Conservation (phyloP, 2,797 vertebrate genomes). For the Rousettus madagascariensis region DNA sequence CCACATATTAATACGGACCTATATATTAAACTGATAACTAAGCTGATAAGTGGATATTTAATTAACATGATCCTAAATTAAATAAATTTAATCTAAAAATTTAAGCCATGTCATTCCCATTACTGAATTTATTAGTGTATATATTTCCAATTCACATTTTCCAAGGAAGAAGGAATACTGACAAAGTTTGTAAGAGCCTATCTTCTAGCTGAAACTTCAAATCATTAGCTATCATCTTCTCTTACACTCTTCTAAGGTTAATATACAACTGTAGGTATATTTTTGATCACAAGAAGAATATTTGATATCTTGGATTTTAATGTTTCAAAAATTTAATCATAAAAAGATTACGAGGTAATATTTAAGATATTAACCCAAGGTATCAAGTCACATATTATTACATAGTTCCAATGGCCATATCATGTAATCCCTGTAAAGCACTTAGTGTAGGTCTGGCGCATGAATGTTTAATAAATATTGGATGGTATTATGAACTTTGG, state of each 20-base stretch:
- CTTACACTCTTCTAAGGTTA: neutral
- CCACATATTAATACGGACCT: slow-evolving; percentile 53
- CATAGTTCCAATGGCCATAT: neutral
- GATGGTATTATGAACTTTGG: neutral
- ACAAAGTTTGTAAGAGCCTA: neutral
- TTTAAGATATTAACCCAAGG: neutral
- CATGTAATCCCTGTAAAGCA: neutral
- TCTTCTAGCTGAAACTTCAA: slow-evolving; percentile 34
- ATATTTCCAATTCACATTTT: slow-evolving; percentile 30
- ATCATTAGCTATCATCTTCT: neutral
- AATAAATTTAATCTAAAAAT: slow-evolving; percentile 54
- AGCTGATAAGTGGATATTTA: slow-evolving; percentile 55
- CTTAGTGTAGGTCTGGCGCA: neutral
- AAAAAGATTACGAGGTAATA: neutral
- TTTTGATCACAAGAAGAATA: slow-evolving; percentile 3
- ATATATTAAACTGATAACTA: slow-evolving; percentile 54
- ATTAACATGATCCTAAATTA: slow-evolving; percentile 61
- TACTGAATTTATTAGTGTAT: slow-evolving; percentile 55
- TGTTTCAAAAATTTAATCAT: neutral
- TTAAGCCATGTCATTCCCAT: slow-evolving; percentile 28
- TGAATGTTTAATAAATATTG: neutral
- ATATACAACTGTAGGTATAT: neutral
- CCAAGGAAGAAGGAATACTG: neutral
- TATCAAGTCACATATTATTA: neutral
- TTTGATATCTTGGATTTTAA: neutral